These are phyloP conservation scores for Formica aserva DNA, from an alignment of 2,888 invertebrate species.

Conservation along the genomic window DNA sequence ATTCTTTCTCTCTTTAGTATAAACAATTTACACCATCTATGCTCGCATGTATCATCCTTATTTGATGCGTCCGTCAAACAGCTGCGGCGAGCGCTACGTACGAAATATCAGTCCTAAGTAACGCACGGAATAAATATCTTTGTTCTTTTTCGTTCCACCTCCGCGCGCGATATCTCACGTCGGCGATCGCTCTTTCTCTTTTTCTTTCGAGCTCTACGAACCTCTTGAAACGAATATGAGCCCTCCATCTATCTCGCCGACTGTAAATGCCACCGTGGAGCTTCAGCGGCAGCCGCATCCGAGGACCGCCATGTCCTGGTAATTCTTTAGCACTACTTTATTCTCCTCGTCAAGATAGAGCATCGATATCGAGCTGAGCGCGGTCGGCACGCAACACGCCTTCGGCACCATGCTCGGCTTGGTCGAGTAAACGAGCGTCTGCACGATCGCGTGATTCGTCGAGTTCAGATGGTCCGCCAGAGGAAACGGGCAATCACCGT, in stretches of 20 bases:
- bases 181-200: not conserved
- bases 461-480: conserved; percentile 97
- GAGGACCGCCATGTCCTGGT: conserved; percentile 99
- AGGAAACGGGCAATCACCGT: conserved; percentile 98
- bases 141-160: not conserved
- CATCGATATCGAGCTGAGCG: conserved; percentile 97
- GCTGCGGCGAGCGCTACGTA: not conserved
- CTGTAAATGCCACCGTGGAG: not conserved
- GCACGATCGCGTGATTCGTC: conserved; percentile 99
- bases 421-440: conserved; percentile 97
- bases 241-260: not conserved
- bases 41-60: conserved; percentile 1
- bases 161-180: not conserved
- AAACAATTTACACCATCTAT: not conserved
- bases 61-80: not conserved
- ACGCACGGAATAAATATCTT: conserved; percentile 5
- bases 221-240: not conserved
- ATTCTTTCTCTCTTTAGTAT: not conserved
- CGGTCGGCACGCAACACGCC: conserved; percentile 98
- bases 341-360: conserved; percentile 97
- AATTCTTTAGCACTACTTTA: conserved; percentile 98
- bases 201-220: too few species aligned
- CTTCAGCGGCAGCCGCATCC: conserved; percentile 98
- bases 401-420: conserved; percentile 96
- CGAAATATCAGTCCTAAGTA: not conserved